A percentile compares a stretch with the other conserved stretches of the same genome.
Conservation (phyloP, 2,113 vertebrate species). For the Phylloscopus trochiloides region DNA sequence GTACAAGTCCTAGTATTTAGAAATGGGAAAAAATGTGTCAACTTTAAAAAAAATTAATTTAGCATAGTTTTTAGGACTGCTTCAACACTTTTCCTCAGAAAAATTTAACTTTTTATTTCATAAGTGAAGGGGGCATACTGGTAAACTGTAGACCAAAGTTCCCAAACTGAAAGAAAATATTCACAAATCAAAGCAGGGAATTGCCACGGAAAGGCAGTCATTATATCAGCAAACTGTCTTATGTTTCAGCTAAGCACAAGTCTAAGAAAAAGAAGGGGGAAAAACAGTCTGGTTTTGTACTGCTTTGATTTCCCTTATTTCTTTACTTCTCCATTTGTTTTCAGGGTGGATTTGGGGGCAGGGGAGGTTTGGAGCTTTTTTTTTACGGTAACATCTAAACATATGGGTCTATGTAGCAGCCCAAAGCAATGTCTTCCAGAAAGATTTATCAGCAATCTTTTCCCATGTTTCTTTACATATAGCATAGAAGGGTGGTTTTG, state of each 20-base stretch:
- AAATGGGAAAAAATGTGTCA: neutral
- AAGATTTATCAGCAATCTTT: neutral
- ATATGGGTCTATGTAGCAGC: fast-evolving
- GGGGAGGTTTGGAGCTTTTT: neutral
- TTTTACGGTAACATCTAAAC: neutral
- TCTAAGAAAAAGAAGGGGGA: neutral
- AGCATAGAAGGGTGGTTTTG: neutral
- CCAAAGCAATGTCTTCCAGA: neutral
- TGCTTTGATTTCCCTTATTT: neutral
- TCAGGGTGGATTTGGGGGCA: neutral
- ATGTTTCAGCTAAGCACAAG: neutral
- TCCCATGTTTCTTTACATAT: neutral
- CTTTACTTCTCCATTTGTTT: neutral
- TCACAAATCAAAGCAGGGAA: neutral
- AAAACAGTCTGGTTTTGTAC: neutral
- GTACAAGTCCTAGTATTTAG: too few relatives aligned
- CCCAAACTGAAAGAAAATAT: neutral
- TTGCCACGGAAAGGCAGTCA: neutral
- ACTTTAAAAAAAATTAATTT: neutral
- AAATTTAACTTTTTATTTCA: neutral
- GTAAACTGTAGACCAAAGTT: neutral
- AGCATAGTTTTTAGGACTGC: neutral
- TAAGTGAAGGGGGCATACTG: fast-evolving
- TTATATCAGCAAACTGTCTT: neutral
- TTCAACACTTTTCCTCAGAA: neutral